Evolutionary conservation across 2,113 vertebrate genomes (phyloP).

Genomic region (Trogon melanurus): DNA sequence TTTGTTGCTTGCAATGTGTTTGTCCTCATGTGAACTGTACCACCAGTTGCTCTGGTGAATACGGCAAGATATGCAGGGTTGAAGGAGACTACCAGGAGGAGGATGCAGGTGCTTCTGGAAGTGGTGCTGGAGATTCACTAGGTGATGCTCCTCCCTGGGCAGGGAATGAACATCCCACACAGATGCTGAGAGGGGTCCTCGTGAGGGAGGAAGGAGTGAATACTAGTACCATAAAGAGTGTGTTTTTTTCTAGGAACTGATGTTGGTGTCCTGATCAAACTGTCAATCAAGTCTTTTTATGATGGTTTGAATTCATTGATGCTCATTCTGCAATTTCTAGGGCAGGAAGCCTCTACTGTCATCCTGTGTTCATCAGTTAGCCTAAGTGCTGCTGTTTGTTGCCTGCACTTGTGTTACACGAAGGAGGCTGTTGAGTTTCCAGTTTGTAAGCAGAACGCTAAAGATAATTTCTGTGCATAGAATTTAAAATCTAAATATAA

Average conservation of each 20-base stretch:
- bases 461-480: background rate
- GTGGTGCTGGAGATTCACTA: background rate
- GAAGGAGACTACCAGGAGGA: fast-evolving
- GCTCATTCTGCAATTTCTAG: background rate
- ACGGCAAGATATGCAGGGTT: fast-evolving
- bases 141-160: constrained; percentile 1
- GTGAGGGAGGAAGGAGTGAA: background rate
- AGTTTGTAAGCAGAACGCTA: no score
- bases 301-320: background rate
- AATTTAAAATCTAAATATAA: background rate
- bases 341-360: background rate
- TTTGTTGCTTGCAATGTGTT: background rate
- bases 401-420: fast-evolving
- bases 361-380: background rate
- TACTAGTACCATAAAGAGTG: background rate
- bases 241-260: background rate
- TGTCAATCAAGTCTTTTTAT: background rate
- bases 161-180: background rate
- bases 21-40: background rate
- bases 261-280: background rate
- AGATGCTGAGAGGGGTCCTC: background rate
- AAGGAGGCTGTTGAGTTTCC: background rate
- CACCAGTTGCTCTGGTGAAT: background rate
- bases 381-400: background rate
- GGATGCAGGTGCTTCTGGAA: background rate